Base-by-base conservation (phyloP, 2,888 invertebrate species). In the Sesia apiformis region DNA sequence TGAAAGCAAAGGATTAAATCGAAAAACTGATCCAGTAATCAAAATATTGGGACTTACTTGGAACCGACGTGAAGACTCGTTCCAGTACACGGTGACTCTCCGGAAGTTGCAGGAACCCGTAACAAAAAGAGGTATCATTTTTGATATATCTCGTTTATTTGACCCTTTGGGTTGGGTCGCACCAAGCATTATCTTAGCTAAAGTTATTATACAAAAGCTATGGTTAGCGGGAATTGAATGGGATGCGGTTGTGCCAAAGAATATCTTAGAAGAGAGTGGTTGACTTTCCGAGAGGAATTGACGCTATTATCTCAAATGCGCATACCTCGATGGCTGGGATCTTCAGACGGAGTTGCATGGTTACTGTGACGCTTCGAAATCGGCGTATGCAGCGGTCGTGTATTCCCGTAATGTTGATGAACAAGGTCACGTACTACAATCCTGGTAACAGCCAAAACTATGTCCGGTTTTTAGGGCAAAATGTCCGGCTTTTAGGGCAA, bases 101-200 rank as follows among this genome's bases (percentile, higher is more conserved):
- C 60, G 63, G 0, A 42, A 54, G 8, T 3, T 59, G 4, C 46
- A 42, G 5, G 23, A 42, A 42, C 58, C 65, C 53, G 55, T 64
- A 54, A 72, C 72, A n/a, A 72, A 72, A 61, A 63, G 70, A 57
- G 61, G 52, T 40, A 58, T 74, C 23, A 58, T 69, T 5, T 68
- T 70, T 1, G 68, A 70, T 8, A 64, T 73, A 4, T 53, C 66
- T 5, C 52, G 60, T 0, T 49, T 73, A 1, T 75, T 63, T 53
- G 69, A 72, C n/a, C n/a, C n/a, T n/a, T n/a, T n/a, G n/a, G n/a
- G n/a, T n/a, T n/a, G n/a, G n/a, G n/a, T n/a, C n/a, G n/a, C n/a
- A n/a, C n/a, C n/a, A n/a, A n/a, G n/a, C n/a, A n/a, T n/a, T n/a
- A n/a, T n/a, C n/a, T n/a, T n/a, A n/a, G n/a, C n/a, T n/a, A n/a